Base-by-base conservation (phyloP, 2,888 invertebrate genomes). In the Acanthococcus lagerstroemiae region DNA sequence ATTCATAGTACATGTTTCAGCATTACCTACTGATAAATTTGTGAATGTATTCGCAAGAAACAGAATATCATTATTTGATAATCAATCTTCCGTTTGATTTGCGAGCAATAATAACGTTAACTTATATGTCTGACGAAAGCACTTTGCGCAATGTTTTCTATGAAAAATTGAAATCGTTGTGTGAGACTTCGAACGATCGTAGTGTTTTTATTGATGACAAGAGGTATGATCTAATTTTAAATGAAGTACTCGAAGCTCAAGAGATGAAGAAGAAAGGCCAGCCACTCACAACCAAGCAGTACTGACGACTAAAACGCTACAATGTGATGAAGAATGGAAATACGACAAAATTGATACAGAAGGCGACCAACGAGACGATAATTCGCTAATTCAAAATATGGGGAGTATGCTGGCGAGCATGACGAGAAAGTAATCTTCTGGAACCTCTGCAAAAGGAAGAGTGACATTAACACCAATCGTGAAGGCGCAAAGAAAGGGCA, bases 381-480 rank as follows among this genome's bases (percentile, higher is more conserved):
- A n/a, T n/a, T 4, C 1, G 17, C 19, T 48, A 2, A 4, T 48
- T 48, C 48, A 1, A 48, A 48, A 48, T 48, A 19, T 48, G 48
- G 4, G 48, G n/a, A n/a, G n/a, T n/a, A n/a, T n/a, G n/a, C n/a
- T n/a, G n/a, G n/a, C n/a, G n/a, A n/a, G n/a, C n/a, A n/a, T n/a
- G n/a, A n/a, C n/a, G n/a, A n/a, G n/a, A n/a, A n/a, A n/a, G n/a
- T n/a, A n/a, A n/a, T 48, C 9, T 48, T 48, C 5, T 48, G 17
- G 6, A 17, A 48, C 48, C 9, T 48, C 48, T 48, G 48, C 48
- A 48, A 48, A 48, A 48, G 48, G n/a, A 48, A 48, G 48, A 9
- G 48, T 17, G 48, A 48, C 17, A 48, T 48, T 48, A 48, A 48
- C 48, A 48, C 48, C 9, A 7, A 48, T 48, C 48, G 48, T 48